Evolutionary conservation across 2,797 vertebrate genomes (phyloP).

Genomic region (Clarias pachynema): DNA sequence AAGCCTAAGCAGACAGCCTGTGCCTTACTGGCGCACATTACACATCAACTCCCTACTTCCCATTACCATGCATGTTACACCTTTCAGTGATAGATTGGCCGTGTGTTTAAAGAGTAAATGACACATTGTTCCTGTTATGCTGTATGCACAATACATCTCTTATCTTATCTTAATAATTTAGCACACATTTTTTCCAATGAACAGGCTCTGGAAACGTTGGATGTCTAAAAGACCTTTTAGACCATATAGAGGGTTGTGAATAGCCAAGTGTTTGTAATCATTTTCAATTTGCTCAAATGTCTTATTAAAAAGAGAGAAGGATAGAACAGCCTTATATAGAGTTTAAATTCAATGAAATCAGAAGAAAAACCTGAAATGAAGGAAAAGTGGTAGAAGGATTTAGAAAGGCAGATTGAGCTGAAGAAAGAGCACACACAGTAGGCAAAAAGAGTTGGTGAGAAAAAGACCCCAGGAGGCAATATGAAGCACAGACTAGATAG

Average conservation of each 20-base stretch:
- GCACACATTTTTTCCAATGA: background rate
- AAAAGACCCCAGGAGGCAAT: constrained; percentile 30
- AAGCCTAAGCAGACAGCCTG: constrained; percentile 40
- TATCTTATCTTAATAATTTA: too few species aligned
- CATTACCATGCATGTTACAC: background rate
- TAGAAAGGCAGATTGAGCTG: constrained; percentile 4
- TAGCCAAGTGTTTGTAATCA: background rate
- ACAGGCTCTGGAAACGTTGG: background rate
- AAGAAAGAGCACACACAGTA: constrained; percentile 19
- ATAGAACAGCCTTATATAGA: background rate
- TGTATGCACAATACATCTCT: background rate
- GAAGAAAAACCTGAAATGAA: constrained; percentile 1
- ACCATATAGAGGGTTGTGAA: background rate
- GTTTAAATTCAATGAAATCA: background rate
- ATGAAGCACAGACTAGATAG: constrained; percentile 15
- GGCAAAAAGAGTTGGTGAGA: constrained; percentile 37
- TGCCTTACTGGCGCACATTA: constrained; percentile 18
- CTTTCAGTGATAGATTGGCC: background rate
- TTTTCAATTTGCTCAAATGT: background rate
- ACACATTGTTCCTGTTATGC: background rate
- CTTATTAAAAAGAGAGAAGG: background rate
- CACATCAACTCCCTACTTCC: background rate
- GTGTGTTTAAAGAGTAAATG: constrained; percentile 13
- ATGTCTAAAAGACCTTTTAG: background rate
- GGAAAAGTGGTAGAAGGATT: background rate